phyloP scores from a whole-genome alignment of 2,113 vertebrate species.

The Dasyprocta punctata region DNA sequence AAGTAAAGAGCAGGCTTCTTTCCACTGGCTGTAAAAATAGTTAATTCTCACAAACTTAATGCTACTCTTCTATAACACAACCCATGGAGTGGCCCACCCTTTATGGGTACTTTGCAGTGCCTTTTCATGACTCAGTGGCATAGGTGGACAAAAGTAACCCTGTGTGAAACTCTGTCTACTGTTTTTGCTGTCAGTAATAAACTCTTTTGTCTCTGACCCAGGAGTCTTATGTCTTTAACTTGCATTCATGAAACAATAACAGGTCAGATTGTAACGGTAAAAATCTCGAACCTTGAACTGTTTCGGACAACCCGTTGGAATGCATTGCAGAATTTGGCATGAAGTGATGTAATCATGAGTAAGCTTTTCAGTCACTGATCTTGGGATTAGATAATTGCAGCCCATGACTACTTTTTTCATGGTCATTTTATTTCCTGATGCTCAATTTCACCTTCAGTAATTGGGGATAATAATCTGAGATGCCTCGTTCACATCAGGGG shows the following conservation, averaged over 20 bases:
- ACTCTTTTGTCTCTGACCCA: background rate
- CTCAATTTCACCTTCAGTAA: background rate
- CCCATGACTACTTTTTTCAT: background rate
- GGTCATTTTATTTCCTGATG: background rate
- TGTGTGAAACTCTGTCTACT: background rate
- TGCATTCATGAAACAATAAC: background rate
- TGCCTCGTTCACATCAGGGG: background rate
- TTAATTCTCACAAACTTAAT: background rate
- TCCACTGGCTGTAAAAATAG: background rate
- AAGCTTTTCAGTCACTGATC: background rate
- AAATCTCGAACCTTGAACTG: background rate
- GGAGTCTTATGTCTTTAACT: background rate
- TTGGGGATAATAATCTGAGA: background rate
- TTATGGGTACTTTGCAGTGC: accelerated
- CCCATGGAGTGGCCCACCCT: no score
- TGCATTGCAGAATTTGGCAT: background rate
- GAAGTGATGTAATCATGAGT: accelerated
- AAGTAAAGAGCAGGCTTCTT: background rate
- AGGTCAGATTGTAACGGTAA: background rate
- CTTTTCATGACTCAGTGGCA: background rate
- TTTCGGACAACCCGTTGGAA: no score
- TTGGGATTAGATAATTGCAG: background rate
- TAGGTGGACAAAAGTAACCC: background rate
- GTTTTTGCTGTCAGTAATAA: background rate
- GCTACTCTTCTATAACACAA: background rate